Evolutionary conservation across 2,113 vertebrate genomes (phyloP).

Genomic region (Pampusana beccarii): DNA sequence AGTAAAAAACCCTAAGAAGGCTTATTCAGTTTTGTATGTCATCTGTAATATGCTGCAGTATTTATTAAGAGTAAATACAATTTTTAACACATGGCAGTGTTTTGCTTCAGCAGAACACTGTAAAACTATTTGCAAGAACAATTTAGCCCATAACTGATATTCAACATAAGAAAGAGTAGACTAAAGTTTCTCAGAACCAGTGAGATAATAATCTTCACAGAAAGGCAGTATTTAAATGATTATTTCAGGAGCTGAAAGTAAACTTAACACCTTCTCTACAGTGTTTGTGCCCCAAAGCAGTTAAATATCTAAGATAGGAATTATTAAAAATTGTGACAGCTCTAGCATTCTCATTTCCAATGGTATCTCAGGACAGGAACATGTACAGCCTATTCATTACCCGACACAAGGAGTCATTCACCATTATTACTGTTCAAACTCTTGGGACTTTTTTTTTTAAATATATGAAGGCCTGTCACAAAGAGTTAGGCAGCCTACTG

Average conservation of each 20-base stretch:
- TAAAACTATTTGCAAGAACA: slow-evolving; percentile 45
- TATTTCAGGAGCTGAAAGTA: slow-evolving; percentile 64
- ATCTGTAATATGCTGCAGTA: slow-evolving; percentile 47
- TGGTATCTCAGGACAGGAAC: slow-evolving; percentile 56
- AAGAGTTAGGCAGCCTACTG: slow-evolving; percentile 29
- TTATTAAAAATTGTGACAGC: slow-evolving; percentile 63
- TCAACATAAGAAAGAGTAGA: slow-evolving; percentile 13
- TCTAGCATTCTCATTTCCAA: slow-evolving; percentile 57
- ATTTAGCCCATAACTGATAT: slow-evolving; percentile 60
- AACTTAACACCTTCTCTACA: slow-evolving; percentile 41
- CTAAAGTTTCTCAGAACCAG: slow-evolving; percentile 45
- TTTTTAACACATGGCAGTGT: slow-evolving; percentile 30
- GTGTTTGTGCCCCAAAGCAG: slow-evolving; percentile 58
- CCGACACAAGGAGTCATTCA: slow-evolving; percentile 40
- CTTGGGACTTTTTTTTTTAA: too few relatives aligned
- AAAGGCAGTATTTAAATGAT: slow-evolving; percentile 65
- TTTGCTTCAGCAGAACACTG: slow-evolving; percentile 45
- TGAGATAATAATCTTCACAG: slow-evolving; percentile 58
- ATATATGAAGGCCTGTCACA: slow-evolving; percentile 42
- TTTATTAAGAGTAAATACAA: slow-evolving; percentile 56
- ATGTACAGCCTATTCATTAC: slow-evolving; percentile 5
- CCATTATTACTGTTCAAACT: not conserved
- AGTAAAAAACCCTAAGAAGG: slow-evolving; percentile 53
- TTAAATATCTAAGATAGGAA: slow-evolving; percentile 52
- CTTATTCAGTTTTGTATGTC: slow-evolving; percentile 49